These are phyloP conservation scores for Cryptus armator DNA, from an alignment of 2,888 invertebrate species.

Conservation along the genomic window DNA sequence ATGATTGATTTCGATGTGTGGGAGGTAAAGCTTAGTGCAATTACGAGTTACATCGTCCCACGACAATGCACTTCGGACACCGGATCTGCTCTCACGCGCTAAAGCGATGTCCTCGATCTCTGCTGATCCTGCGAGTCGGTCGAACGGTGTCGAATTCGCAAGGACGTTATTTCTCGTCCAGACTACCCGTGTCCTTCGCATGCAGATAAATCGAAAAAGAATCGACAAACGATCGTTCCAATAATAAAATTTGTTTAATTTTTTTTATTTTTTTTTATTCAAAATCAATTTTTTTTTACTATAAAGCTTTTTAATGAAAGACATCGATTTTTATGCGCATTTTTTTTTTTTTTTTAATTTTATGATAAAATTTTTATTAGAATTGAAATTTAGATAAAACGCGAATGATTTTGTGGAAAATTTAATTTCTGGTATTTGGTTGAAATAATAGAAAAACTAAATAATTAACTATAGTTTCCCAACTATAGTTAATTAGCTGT, in stretches of 20 bases:
- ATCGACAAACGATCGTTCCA: not conserved
- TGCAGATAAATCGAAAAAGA: slow-evolving; percentile 48
- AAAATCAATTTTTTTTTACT: not conserved
- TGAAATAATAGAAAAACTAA: not conserved
- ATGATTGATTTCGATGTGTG: slow-evolving; percentile 10
- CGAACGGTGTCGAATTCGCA: slow-evolving; percentile 59
- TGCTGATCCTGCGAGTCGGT: slow-evolving; percentile 56
- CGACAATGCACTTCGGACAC: slow-evolving; percentile 33
- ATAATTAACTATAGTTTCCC: not conserved
- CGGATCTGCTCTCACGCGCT: slow-evolving; percentile 33
- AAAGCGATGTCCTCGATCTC: slow-evolving; percentile 55
- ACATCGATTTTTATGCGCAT: not conserved
- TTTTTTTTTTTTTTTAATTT: not conserved
- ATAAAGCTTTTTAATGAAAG: not conserved
- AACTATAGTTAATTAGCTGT: no score
- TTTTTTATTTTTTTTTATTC: not conserved
- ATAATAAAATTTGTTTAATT: not conserved
- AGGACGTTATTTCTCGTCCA: slow-evolving; percentile 61
- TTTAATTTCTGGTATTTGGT: not conserved
- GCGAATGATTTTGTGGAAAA: not conserved
- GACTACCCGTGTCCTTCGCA: slow-evolving; percentile 62
- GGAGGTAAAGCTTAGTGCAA: slow-evolving; percentile 16
- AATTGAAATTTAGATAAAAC: not conserved
- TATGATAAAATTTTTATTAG: not conserved
- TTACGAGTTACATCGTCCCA: slow-evolving; percentile 34